A percentile compares a stretch with the other conserved stretches of the same genome.
These are phyloP conservation scores for Rhinolophus sinicus DNA, from an alignment of 2,113 vertebrate species.

Conservation along the genomic window DNA sequence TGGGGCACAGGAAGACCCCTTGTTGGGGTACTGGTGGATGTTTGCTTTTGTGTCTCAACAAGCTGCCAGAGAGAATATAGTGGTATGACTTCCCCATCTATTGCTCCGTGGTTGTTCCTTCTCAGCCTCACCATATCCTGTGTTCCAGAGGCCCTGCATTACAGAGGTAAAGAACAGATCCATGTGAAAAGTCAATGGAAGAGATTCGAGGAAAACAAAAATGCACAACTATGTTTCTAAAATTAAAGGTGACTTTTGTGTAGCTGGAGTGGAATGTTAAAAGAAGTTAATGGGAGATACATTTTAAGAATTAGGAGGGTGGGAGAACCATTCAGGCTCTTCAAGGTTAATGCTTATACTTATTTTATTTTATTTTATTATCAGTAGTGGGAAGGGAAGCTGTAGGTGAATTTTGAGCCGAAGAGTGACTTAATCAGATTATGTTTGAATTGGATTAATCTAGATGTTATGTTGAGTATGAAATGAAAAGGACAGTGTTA, in stretches of 20 bases:
- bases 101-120: too few relatives aligned
- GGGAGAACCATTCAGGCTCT: not conserved
- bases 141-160: too few relatives aligned
- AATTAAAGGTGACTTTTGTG: not conserved
- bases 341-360: not conserved
- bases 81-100: too few relatives aligned
- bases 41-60: too few relatives aligned
- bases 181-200: not conserved
- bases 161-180: not conserved
- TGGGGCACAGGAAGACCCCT: too few relatives aligned
- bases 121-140: too few relatives aligned
- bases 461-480: not conserved
- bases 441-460: not conserved
- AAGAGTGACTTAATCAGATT: not conserved
- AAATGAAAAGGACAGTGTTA: not conserved
- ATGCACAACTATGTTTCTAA: not conserved
- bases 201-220: not conserved
- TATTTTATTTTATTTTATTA: not conserved
- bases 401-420: not conserved
- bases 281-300: not conserved
- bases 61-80: too few relatives aligned
- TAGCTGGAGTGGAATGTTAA: not conserved
- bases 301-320: not conserved
- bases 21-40: too few relatives aligned
- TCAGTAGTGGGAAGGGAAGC: not conserved